Evolutionary conservation across 2,113 vertebrate species (phyloP).

Genomic region (Spilogale gracilis): DNA sequence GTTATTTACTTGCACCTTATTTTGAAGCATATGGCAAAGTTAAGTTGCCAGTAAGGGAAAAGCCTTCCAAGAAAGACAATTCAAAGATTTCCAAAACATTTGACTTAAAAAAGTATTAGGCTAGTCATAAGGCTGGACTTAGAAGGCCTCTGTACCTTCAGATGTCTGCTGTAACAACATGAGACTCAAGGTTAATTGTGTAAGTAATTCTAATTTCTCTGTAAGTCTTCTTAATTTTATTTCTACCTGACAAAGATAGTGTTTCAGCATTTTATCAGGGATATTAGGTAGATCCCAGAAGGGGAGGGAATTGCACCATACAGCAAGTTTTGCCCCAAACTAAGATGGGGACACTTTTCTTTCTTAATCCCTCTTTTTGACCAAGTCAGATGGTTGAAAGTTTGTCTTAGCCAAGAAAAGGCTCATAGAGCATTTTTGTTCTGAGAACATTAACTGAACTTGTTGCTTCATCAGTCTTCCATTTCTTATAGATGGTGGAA

Average conservation of each 20-base stretch:
- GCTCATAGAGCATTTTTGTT: not conserved
- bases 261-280: not conserved
- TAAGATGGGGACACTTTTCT: not conserved
- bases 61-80: not conserved
- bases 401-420: not conserved
- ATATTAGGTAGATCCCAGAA: not conserved
- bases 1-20: not conserved
- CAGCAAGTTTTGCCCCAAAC: not conserved
- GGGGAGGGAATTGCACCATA: not conserved
- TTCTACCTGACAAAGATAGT: not conserved
- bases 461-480: not conserved
- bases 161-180: not conserved
- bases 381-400: not conserved
- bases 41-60: not conserved
- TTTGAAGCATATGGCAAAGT: not conserved
- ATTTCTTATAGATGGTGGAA: not conserved
- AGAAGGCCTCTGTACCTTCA: not conserved
- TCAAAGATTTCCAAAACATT: slow-evolving; percentile 2
- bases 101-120: not conserved
- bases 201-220: slow-evolving; percentile 36
- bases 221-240: slow-evolving; percentile 25
- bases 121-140: not conserved
- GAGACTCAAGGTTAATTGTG: not conserved
- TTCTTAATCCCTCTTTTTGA: not conserved
- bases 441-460: not conserved